Percentiles rank a stretch among this genome's conserved stretches.
These are phyloP conservation scores for Bolborhynchus lineola DNA, from an alignment of 2,113 vertebrate species.

Conservation along the genomic window DNA sequence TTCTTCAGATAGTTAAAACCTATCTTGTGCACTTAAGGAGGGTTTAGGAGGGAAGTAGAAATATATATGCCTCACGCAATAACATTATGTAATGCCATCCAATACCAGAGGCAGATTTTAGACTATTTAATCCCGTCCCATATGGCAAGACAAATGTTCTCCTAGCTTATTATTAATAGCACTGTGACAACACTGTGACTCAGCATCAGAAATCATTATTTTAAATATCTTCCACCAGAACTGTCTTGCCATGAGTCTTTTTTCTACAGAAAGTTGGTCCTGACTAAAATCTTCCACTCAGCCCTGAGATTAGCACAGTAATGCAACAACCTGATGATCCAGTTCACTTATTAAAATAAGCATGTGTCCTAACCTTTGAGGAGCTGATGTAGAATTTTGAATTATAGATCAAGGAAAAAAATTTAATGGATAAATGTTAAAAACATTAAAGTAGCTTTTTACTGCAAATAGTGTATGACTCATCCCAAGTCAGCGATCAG, in stretches of 20 bases:
- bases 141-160: constrained; percentile 56
- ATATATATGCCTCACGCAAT: not conserved
- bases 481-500: constrained; percentile 55
- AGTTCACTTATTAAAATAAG: constrained; percentile 60
- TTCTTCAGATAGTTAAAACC: not conserved
- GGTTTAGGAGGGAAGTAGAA: not conserved
- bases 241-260: not conserved
- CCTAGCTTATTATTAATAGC: constrained; percentile 39
- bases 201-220: constrained; percentile 42
- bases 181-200: constrained; percentile 37
- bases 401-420: constrained; percentile 68
- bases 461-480: constrained; percentile 61
- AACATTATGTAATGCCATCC: constrained; percentile 2
- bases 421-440: constrained; percentile 66
- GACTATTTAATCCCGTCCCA: constrained; percentile 26
- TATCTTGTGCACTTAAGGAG: not conserved
- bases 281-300: not conserved
- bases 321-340: constrained; percentile 17
- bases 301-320: not conserved
- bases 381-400: constrained; percentile 46
- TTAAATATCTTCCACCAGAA: constrained; percentile 45
- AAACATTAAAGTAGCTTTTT: constrained; percentile 68
- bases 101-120: not conserved
- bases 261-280: not conserved
- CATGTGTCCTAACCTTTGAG: constrained; percentile 5